These are phyloP conservation scores for Castor canadensis DNA, from an alignment of 2,113 vertebrate genomes.

Conservation along the genomic window DNA sequence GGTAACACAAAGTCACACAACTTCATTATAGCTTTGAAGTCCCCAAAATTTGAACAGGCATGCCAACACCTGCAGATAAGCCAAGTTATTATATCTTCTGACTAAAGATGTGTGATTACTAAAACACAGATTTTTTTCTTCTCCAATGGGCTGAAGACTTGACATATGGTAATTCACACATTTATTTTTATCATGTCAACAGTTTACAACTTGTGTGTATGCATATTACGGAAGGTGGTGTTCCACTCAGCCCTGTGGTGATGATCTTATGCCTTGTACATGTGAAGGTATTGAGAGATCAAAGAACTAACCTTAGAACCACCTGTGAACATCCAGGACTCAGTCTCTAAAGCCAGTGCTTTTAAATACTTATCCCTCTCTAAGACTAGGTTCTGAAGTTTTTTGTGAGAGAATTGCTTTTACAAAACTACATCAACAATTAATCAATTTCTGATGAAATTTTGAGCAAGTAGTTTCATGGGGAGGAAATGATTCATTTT, in stretches of 20 bases:
- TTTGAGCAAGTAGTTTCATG: neutral
- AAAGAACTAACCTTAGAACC: neutral
- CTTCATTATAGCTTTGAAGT: neutral
- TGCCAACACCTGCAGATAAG: rapidly evolving
- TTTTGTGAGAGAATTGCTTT: neutral
- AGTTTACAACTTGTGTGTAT: neutral
- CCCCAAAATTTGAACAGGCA: neutral
- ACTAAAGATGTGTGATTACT: neutral
- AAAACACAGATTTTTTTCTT: neutral
- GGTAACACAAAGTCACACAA: neutral
- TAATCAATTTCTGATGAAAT: constrained; percentile 50
- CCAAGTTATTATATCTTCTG: neutral
- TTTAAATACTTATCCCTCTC: neutral
- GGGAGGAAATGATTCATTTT: neutral
- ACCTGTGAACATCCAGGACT: no score
- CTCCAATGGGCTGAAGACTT: neutral
- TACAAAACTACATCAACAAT: neutral
- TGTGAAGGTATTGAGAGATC: neutral
- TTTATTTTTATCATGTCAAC: neutral
- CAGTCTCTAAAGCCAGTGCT: neutral
- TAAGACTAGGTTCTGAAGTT: neutral
- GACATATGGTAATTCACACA: neutral
- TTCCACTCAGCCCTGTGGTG: rapidly evolving
- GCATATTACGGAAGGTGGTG: neutral
- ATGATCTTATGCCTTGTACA: neutral